Evolutionary conservation across 2,888 invertebrate species (phyloP).

Genomic region (Torymus auratus): DNA sequence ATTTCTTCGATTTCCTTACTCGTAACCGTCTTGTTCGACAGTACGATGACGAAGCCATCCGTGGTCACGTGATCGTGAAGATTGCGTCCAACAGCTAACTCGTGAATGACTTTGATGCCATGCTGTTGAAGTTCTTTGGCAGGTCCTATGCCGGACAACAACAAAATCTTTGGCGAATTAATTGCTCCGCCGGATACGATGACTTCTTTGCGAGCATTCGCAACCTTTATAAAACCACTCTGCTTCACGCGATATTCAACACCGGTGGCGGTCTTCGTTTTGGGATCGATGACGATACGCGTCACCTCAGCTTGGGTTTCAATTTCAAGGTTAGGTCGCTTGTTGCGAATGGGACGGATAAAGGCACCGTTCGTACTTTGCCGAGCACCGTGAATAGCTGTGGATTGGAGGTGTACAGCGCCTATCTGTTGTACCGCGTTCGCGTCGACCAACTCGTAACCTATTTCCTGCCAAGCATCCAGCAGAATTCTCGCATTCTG

Average conservation of each 20-base stretch:
- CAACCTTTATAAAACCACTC: conserved; percentile 70
- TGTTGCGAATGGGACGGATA: conserved; percentile 82
- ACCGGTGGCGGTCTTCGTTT: conserved; percentile 75
- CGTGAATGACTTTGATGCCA: conserved; percentile 73
- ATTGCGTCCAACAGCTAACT: conserved; percentile 78
- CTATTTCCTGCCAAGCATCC: conserved; percentile 81
- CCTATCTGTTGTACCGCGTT: conserved; percentile 81
- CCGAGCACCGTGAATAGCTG: conserved; percentile 80
- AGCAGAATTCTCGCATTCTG: conserved; percentile 79
- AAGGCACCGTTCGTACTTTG: conserved; percentile 82
- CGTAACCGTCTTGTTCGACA: conserved; percentile 67
- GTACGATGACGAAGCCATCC: conserved; percentile 73
- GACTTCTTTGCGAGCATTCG: conserved; percentile 77
- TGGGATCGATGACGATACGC: conserved; percentile 77
- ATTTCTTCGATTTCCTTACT: conserved; percentile 68
- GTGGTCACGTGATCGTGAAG: conserved; percentile 78
- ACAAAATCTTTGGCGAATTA: conserved; percentile 78
- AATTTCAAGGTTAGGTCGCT: conserved; percentile 73
- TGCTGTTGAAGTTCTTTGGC: conserved; percentile 71
- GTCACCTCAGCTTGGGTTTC: conserved; percentile 78
- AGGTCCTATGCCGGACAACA: conserved; percentile 79
- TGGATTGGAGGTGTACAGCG: conserved; percentile 81
- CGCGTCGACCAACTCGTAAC: conserved; percentile 80
- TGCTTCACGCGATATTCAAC: conserved; percentile 74
- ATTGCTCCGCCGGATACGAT: conserved; percentile 78